Base-by-base conservation (phyloP, 2,888 invertebrate species). In the Dione juno region DNA sequence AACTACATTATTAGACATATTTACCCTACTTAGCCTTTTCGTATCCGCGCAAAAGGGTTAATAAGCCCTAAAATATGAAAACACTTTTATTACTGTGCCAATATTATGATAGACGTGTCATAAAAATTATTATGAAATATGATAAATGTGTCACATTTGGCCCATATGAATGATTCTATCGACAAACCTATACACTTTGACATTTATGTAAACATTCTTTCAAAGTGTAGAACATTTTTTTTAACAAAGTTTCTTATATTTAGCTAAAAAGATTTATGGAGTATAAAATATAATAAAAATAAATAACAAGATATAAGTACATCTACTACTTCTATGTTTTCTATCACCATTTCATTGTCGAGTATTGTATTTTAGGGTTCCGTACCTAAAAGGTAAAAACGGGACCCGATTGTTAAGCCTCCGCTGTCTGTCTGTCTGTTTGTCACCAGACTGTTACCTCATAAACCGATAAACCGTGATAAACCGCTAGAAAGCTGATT, bases 201-300 rank as follows among this genome's bases (percentile, higher is more conserved):
- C 61, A 45, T 45, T 45, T 45, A 8, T 11, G 43, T 28, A 61
- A 28, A 45, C 11, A 43, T 43, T 59, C n/a, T 28, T 61, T 45
- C 61, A 61, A 61, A 61, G n/a, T 61, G 28, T n/a, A n/a, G 43
- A 43, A 61, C 28, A 61, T 61, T 28, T 45, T 59, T n/a, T 61
- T 61, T 28, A 61, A 61, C n/a, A 61, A 61, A 61, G 28, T 16
- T 43, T n/a, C 28, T 45, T 6, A 45, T 61, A 45, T 45, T 61
- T 45, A 28, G 45, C 28, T 61, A 10, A 2, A n/a, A 13, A 35
- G 61, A 61, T 45, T 61, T 28, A 61, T 61, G 28, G 21, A n/a
- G 28, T 28, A 28, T 45, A 35, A 61, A 61, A 43, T 40, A 28
- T n/a, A 43, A 61, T 35, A 45, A 35, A 61, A 43, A 61, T 35